Evolutionary conservation across 2,888 invertebrate species (phyloP), one percentile per base, ranked within the genome.

Genomic region (Lithodes maja): DNA sequence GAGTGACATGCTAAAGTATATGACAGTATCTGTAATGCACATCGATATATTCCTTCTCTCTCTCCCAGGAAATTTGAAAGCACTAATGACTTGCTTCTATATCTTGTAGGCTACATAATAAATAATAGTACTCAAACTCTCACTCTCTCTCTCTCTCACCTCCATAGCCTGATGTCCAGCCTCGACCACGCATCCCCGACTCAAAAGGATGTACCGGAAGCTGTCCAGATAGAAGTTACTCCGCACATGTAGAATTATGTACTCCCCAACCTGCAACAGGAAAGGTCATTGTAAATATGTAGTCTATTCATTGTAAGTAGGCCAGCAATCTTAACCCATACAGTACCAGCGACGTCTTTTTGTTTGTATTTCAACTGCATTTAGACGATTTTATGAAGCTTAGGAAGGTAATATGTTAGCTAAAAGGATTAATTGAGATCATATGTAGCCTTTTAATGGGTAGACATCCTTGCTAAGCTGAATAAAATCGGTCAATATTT

Each of bases 231-330:
- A 97, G 94, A 97, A 98, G 94, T 98, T 99, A 89, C 97, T 97
- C 92, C 97, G 96, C 52, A 99, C 97, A 93, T 99, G 99, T 93
- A 99, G 97, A 88, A 99, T 96, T 93, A 99, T 97, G 93, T 98
- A 99, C 93, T 98, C 97, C 53, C 98, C 98, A 17, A 99, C 98
- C 95, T 97, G 94, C 0, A 80, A 5, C 33, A 50, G 53, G 15
- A 80, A n/a, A 80, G 15, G 53, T 80, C 50, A 50, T 50, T 80
- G 52, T 80, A 52, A 15, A 53, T 80, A 80, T 33, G 33, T 33
- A 33, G 33, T 33, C 33, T 33, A 33, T 33, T 33, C 33, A 33
- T 33, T 33, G 0, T 33, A 33, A 33, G 33, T 33, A 33, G 33
- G 0, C 33, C 33, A 33, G 33, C 33, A 33, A 33, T 33, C 33